Base-by-base conservation (phyloP, 2,888 invertebrate species). In the Diaperis boleti region DNA sequence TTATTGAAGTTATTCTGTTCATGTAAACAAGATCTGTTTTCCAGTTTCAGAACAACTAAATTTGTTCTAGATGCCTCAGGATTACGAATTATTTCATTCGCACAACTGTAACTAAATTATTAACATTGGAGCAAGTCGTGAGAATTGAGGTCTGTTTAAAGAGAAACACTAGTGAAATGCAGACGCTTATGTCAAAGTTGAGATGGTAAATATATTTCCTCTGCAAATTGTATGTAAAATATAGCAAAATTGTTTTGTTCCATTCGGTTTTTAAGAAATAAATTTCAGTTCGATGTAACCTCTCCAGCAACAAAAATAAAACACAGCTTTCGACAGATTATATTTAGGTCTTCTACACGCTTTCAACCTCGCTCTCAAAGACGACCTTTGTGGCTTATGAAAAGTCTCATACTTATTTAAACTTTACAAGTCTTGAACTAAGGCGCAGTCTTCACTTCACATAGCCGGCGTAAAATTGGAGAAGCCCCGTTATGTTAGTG, bases 41-140 rank as follows among this genome's bases (percentile, higher is more conserved):
- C n/a, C n/a, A n/a, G n/a, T n/a, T n/a, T n/a, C n/a, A n/a, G n/a
- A n/a, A n/a, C 33, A 2, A 11, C 13, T n/a, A 33, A 33, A 33
- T 13, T 33, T 5, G 11, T 11, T 33, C 33, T 11, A 5, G 33
- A 33, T 11, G 33, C 11, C 33, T 2, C 11, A 33, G 5, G 7
- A 33, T 33, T 33, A 33, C 33, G 11, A 33, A 13, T 11, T 11
- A 13, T 33, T 33, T 33, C 33, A 33, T 33, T 41, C 6, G 2
- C 15, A 41, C 18, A 41, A 26, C 26, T 26, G 22, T 39, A 22
- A 50, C 55, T 67, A 57, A 67, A 67, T 67, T 62, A 67, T 67
- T 64, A 62, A 67, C 59, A 55, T 29, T 49, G 52, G 62, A 62
- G 59, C 59, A 59, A 63, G 59, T 45, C 66, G 62, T 67, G 66